phyloP scores from a whole-genome alignment of 1,140 invertebrate genomes.

The Microplitis demolitor region DNA sequence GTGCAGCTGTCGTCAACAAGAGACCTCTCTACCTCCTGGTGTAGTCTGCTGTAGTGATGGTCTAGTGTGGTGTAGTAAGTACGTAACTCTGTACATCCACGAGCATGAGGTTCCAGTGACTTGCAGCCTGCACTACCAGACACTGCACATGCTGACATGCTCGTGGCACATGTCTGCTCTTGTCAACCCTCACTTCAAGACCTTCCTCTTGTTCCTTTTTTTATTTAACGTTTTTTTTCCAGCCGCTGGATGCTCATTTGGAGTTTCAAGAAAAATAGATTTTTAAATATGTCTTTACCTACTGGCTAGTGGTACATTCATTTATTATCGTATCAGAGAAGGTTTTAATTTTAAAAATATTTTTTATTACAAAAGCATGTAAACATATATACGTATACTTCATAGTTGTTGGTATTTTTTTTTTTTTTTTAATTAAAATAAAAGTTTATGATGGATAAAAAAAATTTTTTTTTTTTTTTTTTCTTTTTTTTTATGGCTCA shows the following conservation, averaged over 20 bases:
- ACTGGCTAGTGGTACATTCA: no score
- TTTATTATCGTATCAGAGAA: no score
- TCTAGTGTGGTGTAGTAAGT: not conserved
- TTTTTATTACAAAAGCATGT: no score
- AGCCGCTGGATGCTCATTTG: not conserved
- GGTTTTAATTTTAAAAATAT: no score
- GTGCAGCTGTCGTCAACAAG: conserved; percentile 16
- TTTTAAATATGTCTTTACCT: no score
- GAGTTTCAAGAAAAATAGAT: no score
- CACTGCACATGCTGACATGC: conserved; percentile 15
- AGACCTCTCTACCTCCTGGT: not conserved
- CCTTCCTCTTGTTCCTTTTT: not conserved
- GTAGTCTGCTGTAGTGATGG: no score
- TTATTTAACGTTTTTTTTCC: not conserved
- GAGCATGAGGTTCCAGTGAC: not conserved
- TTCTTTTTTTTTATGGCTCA: not conserved
- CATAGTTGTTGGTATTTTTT: not conserved
- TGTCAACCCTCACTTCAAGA: not conserved
- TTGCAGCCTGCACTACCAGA: conserved; percentile 12
- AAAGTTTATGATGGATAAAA: not conserved
- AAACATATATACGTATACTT: no score
- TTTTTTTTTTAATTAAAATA: not conserved
- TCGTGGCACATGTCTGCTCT: conserved; percentile 4
- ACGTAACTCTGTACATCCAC: not conserved
- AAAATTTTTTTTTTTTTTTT: not conserved